Percentiles rank a stretch among this genome's conserved stretches.
These are phyloP conservation scores for Diarsia mendica DNA, from an alignment of 2,888 invertebrate genomes.

Conservation along the genomic window DNA sequence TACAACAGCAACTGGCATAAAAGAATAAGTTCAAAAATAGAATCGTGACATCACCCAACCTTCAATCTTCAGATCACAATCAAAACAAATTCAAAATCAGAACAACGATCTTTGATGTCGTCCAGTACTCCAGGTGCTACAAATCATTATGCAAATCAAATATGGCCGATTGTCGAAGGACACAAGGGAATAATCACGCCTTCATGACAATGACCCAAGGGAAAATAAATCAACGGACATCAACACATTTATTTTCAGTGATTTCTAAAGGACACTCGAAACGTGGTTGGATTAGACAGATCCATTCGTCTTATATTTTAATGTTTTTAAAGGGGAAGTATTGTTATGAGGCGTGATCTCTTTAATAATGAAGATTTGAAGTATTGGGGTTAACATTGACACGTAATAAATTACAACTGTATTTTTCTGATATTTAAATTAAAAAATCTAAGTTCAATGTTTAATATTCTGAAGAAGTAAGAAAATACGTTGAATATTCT, in stretches of 20 bases:
- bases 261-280: conserved; percentile 79
- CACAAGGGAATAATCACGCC: conserved; percentile 71
- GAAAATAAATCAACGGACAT: conserved; percentile 80
- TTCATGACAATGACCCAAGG: conserved; percentile 69
- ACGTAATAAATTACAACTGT: conserved; percentile 42
- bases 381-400: conserved; percentile 35
- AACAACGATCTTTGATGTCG: conserved; percentile 37
- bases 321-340: conserved; percentile 49
- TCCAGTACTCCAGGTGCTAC: conserved; percentile 57
- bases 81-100: conserved; percentile 54
- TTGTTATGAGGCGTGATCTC: conserved; percentile 66
- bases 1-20: conserved; percentile 5
- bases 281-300: conserved; percentile 84
- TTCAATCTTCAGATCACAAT: conserved; percentile 45
- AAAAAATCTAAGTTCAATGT: conserved; percentile 6
- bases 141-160: conserved; percentile 82
- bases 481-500: neutral
- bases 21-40: conserved; percentile 34
- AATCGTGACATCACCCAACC: conserved; percentile 35
- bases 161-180: conserved; percentile 58
- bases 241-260: conserved; percentile 80
- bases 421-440: neutral
- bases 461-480: neutral
- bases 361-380: conserved; percentile 64
- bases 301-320: conserved; percentile 83